These are phyloP conservation scores for Hephaestus fuliginosus DNA, from an alignment of 2,797 vertebrate genomes.

Conservation along the genomic window DNA sequence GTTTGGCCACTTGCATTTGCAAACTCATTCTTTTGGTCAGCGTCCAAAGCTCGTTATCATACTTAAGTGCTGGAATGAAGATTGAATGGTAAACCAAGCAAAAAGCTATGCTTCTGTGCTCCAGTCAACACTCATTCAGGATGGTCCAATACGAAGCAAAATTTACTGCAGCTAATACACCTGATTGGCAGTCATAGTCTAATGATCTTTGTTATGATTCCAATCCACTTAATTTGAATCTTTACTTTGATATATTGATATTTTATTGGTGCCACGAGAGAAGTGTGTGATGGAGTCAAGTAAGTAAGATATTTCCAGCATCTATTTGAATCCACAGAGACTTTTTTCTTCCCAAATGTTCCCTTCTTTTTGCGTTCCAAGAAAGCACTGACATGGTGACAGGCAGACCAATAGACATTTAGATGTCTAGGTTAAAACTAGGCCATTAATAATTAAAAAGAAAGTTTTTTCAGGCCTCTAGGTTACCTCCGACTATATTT, in stretches of 20 bases:
- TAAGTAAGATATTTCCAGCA: too few species aligned
- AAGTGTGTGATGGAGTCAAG: background rate
- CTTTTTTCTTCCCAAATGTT: too few species aligned
- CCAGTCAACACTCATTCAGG: background rate
- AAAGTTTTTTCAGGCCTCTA: too few species aligned
- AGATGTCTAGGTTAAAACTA: too few species aligned
- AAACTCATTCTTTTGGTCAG: constrained; percentile 6
- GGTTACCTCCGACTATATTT: too few species aligned
- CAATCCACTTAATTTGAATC: background rate
- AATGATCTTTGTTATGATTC: background rate
- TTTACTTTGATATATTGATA: background rate
- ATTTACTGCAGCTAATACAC: background rate
- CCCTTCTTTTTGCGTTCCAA: background rate
- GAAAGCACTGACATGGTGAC: too few species aligned
- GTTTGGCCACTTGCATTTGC: background rate
- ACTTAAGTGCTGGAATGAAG: background rate
- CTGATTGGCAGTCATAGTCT: background rate
- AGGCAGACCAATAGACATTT: too few species aligned
- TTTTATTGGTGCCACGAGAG: background rate
- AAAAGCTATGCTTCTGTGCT: background rate
- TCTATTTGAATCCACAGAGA: too few species aligned
- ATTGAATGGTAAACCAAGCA: background rate
- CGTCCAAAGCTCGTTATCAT: constrained; percentile 11
- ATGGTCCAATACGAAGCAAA: background rate
- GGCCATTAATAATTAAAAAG: too few species aligned